Evolutionary conservation across 1,140 invertebrate species (phyloP).

Genomic region (Babylonia areolata): DNA sequence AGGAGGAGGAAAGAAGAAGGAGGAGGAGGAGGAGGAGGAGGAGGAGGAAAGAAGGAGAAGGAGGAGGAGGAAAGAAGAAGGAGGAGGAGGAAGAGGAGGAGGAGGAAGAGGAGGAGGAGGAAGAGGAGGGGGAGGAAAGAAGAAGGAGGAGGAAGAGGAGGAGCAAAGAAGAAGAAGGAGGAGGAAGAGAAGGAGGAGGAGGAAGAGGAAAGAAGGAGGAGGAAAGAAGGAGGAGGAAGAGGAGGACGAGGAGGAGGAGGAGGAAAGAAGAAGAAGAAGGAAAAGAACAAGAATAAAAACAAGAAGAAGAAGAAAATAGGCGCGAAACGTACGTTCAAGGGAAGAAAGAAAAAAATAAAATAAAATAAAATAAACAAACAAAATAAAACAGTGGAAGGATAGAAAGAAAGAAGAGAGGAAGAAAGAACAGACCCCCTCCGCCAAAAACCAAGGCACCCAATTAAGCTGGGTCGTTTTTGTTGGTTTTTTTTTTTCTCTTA

Average conservation of each 20-base stretch:
- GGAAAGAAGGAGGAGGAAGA: not conserved
- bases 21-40: not conserved
- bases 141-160: not conserved
- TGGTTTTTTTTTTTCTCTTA: too few species aligned
- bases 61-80: not conserved
- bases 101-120: not conserved
- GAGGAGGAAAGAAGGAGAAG: not conserved
- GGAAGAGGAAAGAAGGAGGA: not conserved
- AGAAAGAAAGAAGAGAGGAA: too few species aligned
- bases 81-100: not conserved
- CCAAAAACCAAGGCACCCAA: too few species aligned
- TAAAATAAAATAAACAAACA: too few species aligned
- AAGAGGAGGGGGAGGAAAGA: not conserved
- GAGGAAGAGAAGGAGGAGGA: not conserved
- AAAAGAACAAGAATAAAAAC: conserved; percentile 7
- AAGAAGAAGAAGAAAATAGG: too few species aligned
- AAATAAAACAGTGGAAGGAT: too few species aligned
- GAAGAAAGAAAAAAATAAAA: too few species aligned
- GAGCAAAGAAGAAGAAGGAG: not conserved
- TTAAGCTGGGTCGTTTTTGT: too few species aligned
- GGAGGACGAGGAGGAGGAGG: not conserved
- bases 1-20: not conserved
- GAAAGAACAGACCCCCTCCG: too few species aligned
- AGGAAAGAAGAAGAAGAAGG: not conserved
- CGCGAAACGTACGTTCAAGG: too few species aligned